Evolutionary conservation across 2,888 invertebrate genomes (phyloP).

Genomic region (Spodoptera littoralis): DNA sequence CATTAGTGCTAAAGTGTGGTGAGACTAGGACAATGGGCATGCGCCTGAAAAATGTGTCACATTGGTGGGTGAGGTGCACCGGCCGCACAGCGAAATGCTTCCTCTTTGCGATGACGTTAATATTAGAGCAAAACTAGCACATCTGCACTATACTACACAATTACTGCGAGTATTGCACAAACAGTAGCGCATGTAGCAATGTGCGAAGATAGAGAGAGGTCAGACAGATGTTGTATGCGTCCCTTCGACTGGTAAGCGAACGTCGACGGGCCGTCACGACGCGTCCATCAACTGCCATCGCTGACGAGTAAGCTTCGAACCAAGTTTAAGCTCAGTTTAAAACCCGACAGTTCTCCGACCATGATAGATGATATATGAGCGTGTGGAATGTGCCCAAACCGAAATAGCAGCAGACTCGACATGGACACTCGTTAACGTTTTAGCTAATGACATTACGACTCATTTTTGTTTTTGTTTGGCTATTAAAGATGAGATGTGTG

Average conservation of each 20-base stretch:
- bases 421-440: slow-evolving; percentile 73
- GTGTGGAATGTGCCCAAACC: slow-evolving; percentile 74
- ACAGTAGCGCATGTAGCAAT: slow-evolving; percentile 31
- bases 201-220: slow-evolving; percentile 58
- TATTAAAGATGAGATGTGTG: slow-evolving; percentile 64
- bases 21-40: slow-evolving; percentile 67
- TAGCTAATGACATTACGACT: slow-evolving; percentile 74
- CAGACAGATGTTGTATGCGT: slow-evolving; percentile 67
- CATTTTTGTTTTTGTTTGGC: slow-evolving; percentile 65
- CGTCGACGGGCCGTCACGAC: slow-evolving; percentile 75
- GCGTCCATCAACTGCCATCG: slow-evolving; percentile 82
- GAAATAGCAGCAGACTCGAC: slow-evolving; percentile 72
- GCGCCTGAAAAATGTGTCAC: slow-evolving; percentile 62
- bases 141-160: too few relatives aligned
- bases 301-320: slow-evolving; percentile 72
- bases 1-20: slow-evolving; percentile 50
- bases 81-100: slow-evolving; percentile 30
- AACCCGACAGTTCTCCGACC: slow-evolving; percentile 77
- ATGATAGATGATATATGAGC: slow-evolving; percentile 79
- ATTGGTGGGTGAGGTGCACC: slow-evolving; percentile 56
- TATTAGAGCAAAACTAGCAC: slow-evolving; percentile 24
- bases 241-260: slow-evolving; percentile 63
- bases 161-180: slow-evolving; percentile 15
- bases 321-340: slow-evolving; percentile 81
- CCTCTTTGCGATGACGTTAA: slow-evolving; percentile 17